Conservation (phyloP, 2,797 vertebrate genomes). For the Premnoplex brunnescens region DNA sequence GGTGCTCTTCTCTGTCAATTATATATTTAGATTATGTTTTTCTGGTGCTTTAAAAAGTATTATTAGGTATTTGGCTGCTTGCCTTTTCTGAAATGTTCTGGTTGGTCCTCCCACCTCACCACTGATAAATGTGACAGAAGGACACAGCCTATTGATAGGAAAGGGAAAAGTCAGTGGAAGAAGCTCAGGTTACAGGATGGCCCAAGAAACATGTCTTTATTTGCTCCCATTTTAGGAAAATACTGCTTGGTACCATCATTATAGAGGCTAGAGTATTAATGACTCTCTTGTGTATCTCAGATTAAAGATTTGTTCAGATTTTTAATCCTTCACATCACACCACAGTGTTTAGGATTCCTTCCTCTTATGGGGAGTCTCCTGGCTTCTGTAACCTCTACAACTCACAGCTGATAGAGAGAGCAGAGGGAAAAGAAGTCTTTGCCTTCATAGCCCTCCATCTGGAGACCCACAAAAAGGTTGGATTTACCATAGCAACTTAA, state of each 20-base stretch:
- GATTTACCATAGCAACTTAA: constrained; percentile 6
- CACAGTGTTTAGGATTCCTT: neutral
- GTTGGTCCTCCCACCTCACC: neutral
- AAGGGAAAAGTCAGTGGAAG: neutral
- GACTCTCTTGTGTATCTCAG: neutral
- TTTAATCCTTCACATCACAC: neutral
- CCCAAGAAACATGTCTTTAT: neutral
- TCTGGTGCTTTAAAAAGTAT: neutral
- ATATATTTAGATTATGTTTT: neutral
- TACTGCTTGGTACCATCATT: neutral
- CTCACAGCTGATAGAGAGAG: neutral
- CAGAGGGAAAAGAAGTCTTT: neutral
- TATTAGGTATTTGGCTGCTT: neutral
- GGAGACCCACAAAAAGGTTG: neutral
- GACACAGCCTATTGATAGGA: neutral
- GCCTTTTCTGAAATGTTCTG: neutral
- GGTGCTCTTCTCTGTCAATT: constrained; percentile 11
- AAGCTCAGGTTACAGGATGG: neutral
- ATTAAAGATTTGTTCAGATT: neutral
- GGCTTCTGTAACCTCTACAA: neutral
- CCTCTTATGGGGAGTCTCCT: neutral
- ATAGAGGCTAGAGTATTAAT: neutral
- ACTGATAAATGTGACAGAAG: neutral
- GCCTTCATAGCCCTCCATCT: neutral
- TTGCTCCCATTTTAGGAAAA: neutral